Evolutionary conservation across 2,797 vertebrate species (phyloP).

Genomic region (Rhabdomys pumilio): DNA sequence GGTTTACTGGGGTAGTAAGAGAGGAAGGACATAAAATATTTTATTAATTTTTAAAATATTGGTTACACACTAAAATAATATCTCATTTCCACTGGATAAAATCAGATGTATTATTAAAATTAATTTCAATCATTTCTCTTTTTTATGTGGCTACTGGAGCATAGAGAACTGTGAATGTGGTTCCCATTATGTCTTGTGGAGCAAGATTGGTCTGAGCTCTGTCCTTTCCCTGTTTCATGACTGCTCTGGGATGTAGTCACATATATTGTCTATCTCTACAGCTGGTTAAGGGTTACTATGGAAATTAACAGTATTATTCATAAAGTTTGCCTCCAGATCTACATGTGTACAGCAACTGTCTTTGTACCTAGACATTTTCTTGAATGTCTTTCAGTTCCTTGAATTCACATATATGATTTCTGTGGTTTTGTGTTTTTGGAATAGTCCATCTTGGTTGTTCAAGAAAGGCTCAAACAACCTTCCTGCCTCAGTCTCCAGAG

Average conservation of each 20-base stretch:
- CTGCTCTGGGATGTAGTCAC: neutral
- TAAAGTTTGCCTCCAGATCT: neutral
- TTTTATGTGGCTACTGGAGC: neutral
- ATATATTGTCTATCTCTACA: neutral
- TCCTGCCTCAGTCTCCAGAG: neutral
- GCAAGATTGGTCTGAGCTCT: neutral
- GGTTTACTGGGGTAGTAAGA: constrained; percentile 58
- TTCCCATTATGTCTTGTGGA: neutral
- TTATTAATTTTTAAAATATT: constrained; percentile 64
- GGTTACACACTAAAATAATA: constrained; percentile 47
- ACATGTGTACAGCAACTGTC: neutral
- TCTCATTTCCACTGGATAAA: constrained; percentile 41
- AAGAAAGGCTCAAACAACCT: neutral
- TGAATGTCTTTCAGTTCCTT: neutral
- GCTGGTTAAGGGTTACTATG: neutral
- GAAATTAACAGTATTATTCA: constrained; percentile 21
- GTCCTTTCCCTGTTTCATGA: neutral
- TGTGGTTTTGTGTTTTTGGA: neutral
- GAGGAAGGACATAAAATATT: constrained; percentile 61
- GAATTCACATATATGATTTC: neutral
- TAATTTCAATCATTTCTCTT: constrained; percentile 54
- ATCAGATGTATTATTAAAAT: constrained; percentile 67
- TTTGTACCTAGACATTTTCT: constrained; percentile 20
- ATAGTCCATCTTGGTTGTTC: neutral
- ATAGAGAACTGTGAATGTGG: neutral